A percentile compares a stretch with the other conserved stretches of the same genome.
Evolutionary conservation across 2,113 vertebrate genomes (phyloP).

Genomic region (Limnothrissa miodon): DNA sequence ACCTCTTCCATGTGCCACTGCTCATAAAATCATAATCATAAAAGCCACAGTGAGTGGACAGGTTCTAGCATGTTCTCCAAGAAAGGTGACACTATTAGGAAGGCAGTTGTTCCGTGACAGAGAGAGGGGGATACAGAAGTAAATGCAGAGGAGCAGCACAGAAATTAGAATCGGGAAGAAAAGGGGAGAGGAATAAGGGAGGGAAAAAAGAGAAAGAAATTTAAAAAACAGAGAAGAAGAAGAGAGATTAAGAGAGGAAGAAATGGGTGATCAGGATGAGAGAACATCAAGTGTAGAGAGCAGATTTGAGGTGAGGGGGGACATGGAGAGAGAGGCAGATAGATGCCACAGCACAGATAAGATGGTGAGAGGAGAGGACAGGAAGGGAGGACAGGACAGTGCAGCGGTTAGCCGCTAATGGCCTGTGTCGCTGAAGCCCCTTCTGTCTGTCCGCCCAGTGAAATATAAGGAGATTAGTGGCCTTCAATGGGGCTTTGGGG

Average conservation of each 20-base stretch:
- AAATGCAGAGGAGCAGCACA: background rate
- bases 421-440: slow-evolving; percentile 14
- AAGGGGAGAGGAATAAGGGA: background rate
- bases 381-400: background rate
- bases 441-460: slow-evolving; percentile 23
- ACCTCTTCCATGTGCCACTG: background rate
- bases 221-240: background rate
- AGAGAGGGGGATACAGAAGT: background rate
- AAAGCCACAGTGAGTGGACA: too few relatives aligned
- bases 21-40: too few relatives aligned
- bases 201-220: background rate
- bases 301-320: background rate
- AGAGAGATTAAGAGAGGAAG: background rate
- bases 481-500: slow-evolving; percentile 35
- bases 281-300: background rate
- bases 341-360: background rate
- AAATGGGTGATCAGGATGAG: background rate
- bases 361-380: background rate
- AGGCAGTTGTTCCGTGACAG: background rate
- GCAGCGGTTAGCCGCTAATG: slow-evolving; percentile 17
- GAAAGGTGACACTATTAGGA: background rate
- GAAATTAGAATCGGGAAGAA: background rate
- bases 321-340: background rate
- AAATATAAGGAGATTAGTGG: slow-evolving; percentile 45
- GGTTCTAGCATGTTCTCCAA: background rate